Percentiles rank a stretch among this genome's conserved stretches.
Conservation (phyloP, 2,113 vertebrate genomes). For the Phaethon lepturus region DNA sequence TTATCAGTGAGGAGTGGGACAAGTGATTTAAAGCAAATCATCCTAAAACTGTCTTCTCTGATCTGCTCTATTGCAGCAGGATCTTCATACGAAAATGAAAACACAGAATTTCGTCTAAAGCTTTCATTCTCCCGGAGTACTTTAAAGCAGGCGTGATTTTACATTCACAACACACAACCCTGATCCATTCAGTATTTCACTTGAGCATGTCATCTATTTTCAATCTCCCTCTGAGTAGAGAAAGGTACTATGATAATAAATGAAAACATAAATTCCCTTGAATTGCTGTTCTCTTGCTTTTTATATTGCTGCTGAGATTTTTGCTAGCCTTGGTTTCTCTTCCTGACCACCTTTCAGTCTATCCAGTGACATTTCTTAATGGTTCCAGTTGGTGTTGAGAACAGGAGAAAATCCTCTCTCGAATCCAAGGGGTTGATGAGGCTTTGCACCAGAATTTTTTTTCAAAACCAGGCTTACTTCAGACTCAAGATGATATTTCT, state of each 20-base stretch:
- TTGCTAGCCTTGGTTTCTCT: not conserved
- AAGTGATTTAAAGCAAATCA: not conserved
- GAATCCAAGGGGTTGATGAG: not conserved
- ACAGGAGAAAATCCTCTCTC: not conserved
- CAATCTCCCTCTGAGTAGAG: constrained; percentile 18
- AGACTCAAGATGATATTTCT: not conserved
- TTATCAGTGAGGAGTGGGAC: not conserved
- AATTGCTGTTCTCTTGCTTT: constrained; percentile 43
- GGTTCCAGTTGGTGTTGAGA: not conserved
- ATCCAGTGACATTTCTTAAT: not conserved
- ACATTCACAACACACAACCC: constrained; percentile 41
- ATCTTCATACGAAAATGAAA: constrained; percentile 1
- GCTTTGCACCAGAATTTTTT: not conserved
- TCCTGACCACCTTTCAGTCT: not conserved
- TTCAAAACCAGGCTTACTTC: not conserved
- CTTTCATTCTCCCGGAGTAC: not conserved
- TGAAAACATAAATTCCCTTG: constrained; percentile 62
- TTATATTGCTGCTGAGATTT: constrained; percentile 26
- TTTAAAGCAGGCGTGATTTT: constrained; percentile 23
- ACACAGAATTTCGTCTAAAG: not conserved
- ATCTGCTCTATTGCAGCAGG: not conserved
- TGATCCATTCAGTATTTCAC: constrained; percentile 49
- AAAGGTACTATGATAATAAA: constrained; percentile 55
- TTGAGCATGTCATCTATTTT: constrained; percentile 54
- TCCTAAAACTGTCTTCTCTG: not conserved